Evolutionary conservation across 2,113 vertebrate species (phyloP).

Genomic region (Isurus oxyrinchus): DNA sequence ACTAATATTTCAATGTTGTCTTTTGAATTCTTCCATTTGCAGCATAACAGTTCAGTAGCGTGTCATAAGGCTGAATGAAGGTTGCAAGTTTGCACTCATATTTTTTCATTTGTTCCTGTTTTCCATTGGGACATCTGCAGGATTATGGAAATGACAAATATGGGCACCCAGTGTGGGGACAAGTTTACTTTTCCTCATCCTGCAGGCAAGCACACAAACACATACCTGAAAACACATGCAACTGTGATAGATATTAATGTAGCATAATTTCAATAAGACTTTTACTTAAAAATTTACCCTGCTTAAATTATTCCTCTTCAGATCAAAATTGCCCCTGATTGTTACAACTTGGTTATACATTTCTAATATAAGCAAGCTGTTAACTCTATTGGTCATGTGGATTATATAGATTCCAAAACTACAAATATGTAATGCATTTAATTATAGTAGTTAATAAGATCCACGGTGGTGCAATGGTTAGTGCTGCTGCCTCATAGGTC

Average conservation of each 20-base stretch:
- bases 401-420: neutral
- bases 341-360: neutral
- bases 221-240: neutral
- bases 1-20: neutral
- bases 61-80: neutral
- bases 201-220: neutral
- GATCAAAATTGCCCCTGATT: neutral
- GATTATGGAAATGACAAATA: neutral
- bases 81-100: neutral
- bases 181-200: neutral
- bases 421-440: neutral
- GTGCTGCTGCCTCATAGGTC: no score
- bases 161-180: neutral
- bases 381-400: neutral
- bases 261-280: neutral
- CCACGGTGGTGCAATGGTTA: no score
- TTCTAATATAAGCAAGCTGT: neutral
- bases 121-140: neutral
- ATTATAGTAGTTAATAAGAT: neutral
- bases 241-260: neutral
- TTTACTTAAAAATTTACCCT: neutral
- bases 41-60: neutral
- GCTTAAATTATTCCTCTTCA: neutral
- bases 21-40: neutral
- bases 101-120: neutral